Percentiles rank a stretch among this genome's conserved stretches.
These are phyloP conservation scores for Cistogaster globosa DNA, from an alignment of 2,888 invertebrate species.

Conservation along the genomic window DNA sequence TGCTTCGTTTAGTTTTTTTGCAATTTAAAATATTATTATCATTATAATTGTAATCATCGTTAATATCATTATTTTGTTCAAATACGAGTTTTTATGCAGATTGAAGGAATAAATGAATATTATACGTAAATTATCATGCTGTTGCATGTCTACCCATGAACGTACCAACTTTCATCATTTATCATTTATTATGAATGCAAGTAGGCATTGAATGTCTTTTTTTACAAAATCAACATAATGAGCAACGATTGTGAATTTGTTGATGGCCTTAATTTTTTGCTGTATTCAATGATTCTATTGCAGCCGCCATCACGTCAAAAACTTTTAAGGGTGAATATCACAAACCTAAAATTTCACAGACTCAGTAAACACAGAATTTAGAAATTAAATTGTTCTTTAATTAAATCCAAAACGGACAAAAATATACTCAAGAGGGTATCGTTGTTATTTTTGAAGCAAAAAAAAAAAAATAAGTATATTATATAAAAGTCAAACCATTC, in stretches of 20 bases:
- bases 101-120: not conserved
- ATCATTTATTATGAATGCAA: slow-evolving; percentile 52
- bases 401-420: too few relatives aligned
- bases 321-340: slow-evolving; percentile 6
- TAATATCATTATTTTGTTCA: slow-evolving; percentile 25
- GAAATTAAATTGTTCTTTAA: not conserved
- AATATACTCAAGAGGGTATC: too few relatives aligned
- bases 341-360: too few relatives aligned
- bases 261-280: slow-evolving; percentile 13
- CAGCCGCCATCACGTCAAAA: slow-evolving; percentile 18
- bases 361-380: too few relatives aligned
- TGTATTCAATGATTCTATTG: not conserved
- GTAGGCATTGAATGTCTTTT: slow-evolving; percentile 47
- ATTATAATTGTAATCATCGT: slow-evolving; percentile 35
- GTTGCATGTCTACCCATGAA: slow-evolving; percentile 38
- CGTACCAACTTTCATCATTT: slow-evolving; percentile 46
- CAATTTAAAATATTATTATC: slow-evolving; percentile 12
- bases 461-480: too few relatives aligned
- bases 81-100: slow-evolving; percentile 5
- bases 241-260: slow-evolving; percentile 14
- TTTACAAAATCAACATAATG: slow-evolving; percentile 15
- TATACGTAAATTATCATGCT: slow-evolving; percentile 33
- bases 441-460: too few relatives aligned
- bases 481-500: too few relatives aligned
- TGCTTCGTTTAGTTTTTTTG: slow-evolving; percentile 50